Evolutionary conservation across 1,140 invertebrate species (phyloP).

Genomic region (Bombus terrestris): DNA sequence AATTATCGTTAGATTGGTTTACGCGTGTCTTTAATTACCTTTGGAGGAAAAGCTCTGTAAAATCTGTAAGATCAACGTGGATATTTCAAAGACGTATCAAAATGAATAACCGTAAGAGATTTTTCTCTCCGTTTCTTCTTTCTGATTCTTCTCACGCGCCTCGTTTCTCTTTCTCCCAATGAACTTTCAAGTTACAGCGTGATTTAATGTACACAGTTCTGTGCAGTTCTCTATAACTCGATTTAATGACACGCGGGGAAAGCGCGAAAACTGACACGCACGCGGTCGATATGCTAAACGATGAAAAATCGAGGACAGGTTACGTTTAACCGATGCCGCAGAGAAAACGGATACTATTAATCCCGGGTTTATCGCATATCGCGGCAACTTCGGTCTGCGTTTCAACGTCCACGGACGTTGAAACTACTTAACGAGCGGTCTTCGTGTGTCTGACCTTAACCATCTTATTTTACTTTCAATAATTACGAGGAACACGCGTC

Average conservation of each 20-base stretch:
- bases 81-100: too few relatives aligned
- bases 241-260: background rate
- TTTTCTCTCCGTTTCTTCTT: background rate
- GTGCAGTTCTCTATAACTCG: background rate
- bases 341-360: background rate
- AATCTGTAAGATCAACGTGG: too few relatives aligned
- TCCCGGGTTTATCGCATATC: background rate
- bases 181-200: background rate
- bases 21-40: too few relatives aligned
- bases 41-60: too few relatives aligned
- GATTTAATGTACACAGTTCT: background rate
- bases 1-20: too few relatives aligned
- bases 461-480: background rate
- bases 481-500: background rate
- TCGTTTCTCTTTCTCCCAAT: background rate
- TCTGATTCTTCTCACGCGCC: background rate
- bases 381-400: background rate
- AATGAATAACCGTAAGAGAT: too few relatives aligned
- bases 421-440: background rate
- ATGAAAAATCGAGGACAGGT: too few relatives aligned
- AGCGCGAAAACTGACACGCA: background rate
- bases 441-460: background rate
- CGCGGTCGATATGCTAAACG: background rate
- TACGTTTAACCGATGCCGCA: too few relatives aligned
- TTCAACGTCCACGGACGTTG: background rate